These are phyloP conservation scores for Holothuria scabra DNA, from an alignment of 53 echinoderm and acorn worm species.

Conservation along the genomic window DNA sequence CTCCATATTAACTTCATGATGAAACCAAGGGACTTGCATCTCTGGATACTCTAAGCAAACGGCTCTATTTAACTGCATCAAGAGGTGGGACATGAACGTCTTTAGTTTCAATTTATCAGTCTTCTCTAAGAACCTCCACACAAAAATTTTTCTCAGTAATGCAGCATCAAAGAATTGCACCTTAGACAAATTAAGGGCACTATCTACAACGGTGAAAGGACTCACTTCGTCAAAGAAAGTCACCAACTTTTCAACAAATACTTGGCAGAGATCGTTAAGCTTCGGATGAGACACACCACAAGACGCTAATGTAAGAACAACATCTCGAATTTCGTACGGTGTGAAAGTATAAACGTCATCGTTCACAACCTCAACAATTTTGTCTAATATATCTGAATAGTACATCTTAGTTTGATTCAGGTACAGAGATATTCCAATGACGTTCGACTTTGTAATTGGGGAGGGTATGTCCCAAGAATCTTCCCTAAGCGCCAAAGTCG, in stretches of 20 bases:
- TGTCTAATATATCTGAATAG: conserved; percentile 5
- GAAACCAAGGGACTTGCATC: conserved; percentile 36
- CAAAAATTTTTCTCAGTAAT: conserved; percentile 6
- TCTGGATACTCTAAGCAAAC: conserved; percentile 38
- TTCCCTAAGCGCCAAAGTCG: not conserved
- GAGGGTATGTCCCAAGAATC: not conserved
- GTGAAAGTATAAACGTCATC: conserved; percentile 8
- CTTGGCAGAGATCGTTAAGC: not conserved
- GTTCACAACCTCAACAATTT: not conserved
- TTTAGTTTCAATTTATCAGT: not conserved
- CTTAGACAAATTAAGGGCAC: not conserved
- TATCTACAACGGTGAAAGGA: not conserved
- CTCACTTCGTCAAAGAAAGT: conserved; percentile 14
- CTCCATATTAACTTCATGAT: not conserved
- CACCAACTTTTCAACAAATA: not conserved
- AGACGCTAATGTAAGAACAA: not conserved
- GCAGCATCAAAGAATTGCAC: not conserved
- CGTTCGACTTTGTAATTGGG: not conserved
- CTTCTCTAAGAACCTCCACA: conserved; percentile 10
- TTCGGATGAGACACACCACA: conserved; percentile 9
- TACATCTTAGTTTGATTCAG: not conserved
- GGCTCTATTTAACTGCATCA: conserved; percentile 35
- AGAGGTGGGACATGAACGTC: not conserved
- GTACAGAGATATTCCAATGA: conserved; percentile 6
- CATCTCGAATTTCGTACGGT: conserved; percentile 26